Percentiles rank a stretch among this genome's conserved stretches.
phyloP scores from a whole-genome alignment of 1,140 invertebrate species.

The Drosophila parvula region DNA sequence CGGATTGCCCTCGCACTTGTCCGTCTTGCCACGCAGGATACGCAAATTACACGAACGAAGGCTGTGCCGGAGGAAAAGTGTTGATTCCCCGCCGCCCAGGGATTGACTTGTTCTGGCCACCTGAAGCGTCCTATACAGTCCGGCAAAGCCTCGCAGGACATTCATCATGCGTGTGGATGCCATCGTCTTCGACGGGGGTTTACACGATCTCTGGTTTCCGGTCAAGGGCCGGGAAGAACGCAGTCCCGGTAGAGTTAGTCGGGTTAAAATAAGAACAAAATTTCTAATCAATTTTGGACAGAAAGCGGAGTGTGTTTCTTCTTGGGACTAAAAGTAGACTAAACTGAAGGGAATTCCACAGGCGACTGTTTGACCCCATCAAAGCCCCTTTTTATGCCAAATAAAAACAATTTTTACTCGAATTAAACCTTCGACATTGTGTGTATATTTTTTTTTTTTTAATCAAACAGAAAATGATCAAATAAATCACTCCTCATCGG shows the following conservation, averaged over 20 bases:
- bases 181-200: constrained; percentile 15
- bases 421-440: background rate
- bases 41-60: background rate
- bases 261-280: constrained; percentile 3
- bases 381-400: background rate
- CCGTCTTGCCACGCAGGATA: constrained; percentile 1
- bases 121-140: constrained; percentile 12
- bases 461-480: background rate
- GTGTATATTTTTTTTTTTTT: constrained; percentile 4
- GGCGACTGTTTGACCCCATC: background rate
- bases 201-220: constrained; percentile 9
- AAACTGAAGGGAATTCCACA: constrained; percentile 2
- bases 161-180: constrained; percentile 29
- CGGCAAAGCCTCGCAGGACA: constrained; percentile 3
- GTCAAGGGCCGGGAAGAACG: constrained; percentile 1
- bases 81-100: background rate
- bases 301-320: constrained; percentile 19
- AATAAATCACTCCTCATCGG: constrained; percentile 60
- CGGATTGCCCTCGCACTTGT: constrained; percentile 8
- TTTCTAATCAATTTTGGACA: constrained; percentile 35
- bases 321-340: constrained; percentile 6
- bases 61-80: background rate
- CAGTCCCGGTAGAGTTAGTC: constrained; percentile 2
- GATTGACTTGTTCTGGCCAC: background rate
- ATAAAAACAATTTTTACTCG: background rate